Base-by-base conservation (phyloP, 2,888 invertebrate species). In the Heliconius hortense region DNA sequence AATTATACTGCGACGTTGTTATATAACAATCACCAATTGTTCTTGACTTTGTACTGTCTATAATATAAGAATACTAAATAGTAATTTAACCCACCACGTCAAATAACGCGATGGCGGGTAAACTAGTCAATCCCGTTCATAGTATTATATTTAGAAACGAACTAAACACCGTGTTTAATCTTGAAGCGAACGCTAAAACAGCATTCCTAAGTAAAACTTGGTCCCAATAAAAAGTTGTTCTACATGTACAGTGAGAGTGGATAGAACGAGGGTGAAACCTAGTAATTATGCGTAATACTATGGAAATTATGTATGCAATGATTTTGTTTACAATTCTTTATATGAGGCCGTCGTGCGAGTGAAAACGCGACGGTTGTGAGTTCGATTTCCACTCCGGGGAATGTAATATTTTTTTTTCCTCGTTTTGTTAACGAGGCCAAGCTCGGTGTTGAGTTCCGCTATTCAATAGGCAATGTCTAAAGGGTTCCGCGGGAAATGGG, bases 201-300 rank as follows among this genome's bases (percentile, higher is more conserved):
- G 26, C 76, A 76, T 73, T 76, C 73, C 68, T 63, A 56, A 43
- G 63, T 68, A 63, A 68, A 72, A 48, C 39, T 24, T 60, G 67
- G 68, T 53, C n/a, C 53, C 7, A 48, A 72, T 28, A 76, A 76
- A 76, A 76, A 76, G 72, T 68, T 18, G 72, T 43, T 35, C 15
- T 15, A 84, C 82, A 84, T 39, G n/a, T 15, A 84, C 82, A 84
- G 83, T 81, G 84, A 83, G 79, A 79, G 79, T 79, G 74, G 75
- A 64, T 35, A 15, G 60, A 72, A 73, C 63, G 74, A 75, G 56
- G 76, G 79, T 74, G 79, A 79, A 80, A 77, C 75, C 74, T 72
- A 62, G 76, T 69, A 75, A 75, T 77, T 75, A 79, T 67, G 73
- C 39, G 26, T 71, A 60, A 60, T 68, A 39, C 28, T 48, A 68